Evolutionary conservation across 2,113 vertebrate genomes (phyloP).

Genomic region (Procavia capensis): DNA sequence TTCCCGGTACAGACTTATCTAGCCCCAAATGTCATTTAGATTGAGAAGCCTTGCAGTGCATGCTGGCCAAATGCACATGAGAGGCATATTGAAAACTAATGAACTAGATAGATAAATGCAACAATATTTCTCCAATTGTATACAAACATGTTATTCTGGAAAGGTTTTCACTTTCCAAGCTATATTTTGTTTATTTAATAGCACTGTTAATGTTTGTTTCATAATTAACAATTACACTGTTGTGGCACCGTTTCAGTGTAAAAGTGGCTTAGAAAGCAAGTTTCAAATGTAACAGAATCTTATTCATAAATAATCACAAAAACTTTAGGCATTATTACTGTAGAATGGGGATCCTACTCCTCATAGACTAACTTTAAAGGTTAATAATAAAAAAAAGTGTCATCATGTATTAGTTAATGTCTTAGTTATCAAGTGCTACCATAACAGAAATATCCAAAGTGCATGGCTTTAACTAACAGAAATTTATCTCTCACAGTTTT

Average conservation of each 20-base stretch:
- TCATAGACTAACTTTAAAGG: background rate
- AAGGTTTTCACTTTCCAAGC: background rate
- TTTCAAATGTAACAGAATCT: background rate
- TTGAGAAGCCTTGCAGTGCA: background rate
- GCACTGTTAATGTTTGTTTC: background rate
- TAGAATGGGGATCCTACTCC: background rate
- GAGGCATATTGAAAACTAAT: background rate
- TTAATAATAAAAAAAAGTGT: background rate
- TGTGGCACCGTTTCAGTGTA: background rate
- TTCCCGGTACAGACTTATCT: background rate
- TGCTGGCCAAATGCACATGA: background rate
- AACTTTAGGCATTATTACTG: background rate
- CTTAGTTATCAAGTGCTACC: too few species aligned
- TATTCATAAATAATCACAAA: background rate
- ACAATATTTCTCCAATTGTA: background rate
- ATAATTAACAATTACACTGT: background rate
- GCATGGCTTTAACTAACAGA: too few species aligned
- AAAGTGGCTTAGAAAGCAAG: slow-evolving; percentile 18
- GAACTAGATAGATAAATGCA: background rate
- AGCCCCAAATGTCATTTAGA: background rate
- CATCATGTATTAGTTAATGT: background rate
- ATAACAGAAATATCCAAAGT: too few species aligned
- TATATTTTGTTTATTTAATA: slow-evolving; percentile 1
- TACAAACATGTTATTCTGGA: background rate
- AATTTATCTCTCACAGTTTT: too few species aligned